phyloP scores from a whole-genome alignment of 2,888 invertebrate species.

The Zygothrica quintamaculata region DNA sequence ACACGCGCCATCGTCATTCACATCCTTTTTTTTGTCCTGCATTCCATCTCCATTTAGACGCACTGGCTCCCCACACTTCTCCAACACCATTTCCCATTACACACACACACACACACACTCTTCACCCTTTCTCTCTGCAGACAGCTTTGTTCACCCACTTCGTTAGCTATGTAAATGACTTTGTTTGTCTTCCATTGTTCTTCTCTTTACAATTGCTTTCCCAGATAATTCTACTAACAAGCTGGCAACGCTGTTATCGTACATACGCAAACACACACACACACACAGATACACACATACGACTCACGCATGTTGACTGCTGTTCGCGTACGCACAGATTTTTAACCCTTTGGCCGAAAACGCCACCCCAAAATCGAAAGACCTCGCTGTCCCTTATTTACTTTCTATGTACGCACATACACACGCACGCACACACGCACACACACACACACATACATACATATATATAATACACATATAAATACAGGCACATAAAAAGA shows the following conservation, averaged over 20 bases:
- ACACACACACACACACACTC: neutral
- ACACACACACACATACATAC: constrained; percentile 12
- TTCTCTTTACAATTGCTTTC: constrained; percentile 36
- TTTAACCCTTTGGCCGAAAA: constrained; percentile 70
- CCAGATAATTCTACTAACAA: constrained; percentile 57
- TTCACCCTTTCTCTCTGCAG: constrained; percentile 2
- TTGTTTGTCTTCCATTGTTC: constrained; percentile 69
- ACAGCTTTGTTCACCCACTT: constrained; percentile 66
- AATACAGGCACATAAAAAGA: constrained; percentile 32
- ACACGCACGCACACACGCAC: constrained; percentile 2
- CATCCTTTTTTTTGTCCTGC: constrained; percentile 16
- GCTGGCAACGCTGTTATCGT: constrained; percentile 75
- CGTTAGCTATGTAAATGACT: constrained; percentile 79
- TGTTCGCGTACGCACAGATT: constrained; percentile 67
- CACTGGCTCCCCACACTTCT: neutral
- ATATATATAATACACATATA: constrained; percentile 2
- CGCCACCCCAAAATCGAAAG: constrained; percentile 59
- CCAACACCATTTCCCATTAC: neutral
- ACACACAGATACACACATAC: constrained; percentile 24
- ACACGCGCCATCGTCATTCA: constrained; percentile 53
- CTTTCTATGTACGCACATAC: constrained; percentile 42
- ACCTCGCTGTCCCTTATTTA: constrained; percentile 39
- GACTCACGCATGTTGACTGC: constrained; percentile 70
- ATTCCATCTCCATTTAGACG: neutral
- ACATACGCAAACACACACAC: constrained; percentile 36